Base-by-base conservation (phyloP, 2,888 invertebrate species). In the Pheosia gnoma region DNA sequence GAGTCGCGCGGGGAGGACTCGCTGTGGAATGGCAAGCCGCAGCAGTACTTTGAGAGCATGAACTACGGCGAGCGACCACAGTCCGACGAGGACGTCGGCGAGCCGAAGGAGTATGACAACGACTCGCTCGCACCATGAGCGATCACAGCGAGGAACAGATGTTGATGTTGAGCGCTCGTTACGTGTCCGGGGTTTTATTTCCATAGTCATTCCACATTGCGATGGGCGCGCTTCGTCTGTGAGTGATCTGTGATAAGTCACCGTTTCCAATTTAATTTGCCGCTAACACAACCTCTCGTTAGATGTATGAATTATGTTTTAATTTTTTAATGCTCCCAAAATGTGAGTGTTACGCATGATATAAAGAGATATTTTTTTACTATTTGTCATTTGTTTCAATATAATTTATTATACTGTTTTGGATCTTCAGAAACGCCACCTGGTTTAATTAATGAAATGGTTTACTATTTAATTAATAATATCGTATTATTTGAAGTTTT, bases 11-110 rank as follows among this genome's bases (percentile, higher is more conserved):
- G 38, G 89, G 62, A 57, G 85, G 95, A 90, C 79, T 94, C 88
- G 79, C 91, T 94, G 78, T 96, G 94, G 96, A 93, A 87, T 83
- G 93, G 82, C 75, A 90, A 82, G 79, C 91, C 88, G 75, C 94
- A 85, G 80, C 91, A 88, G 62, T 96, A 95, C 84, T 96, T 96
- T 82, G 96, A 96, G 85, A 96, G 96, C 85, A 95, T 96, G 85
- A 82, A 88, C 64, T 95, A 95, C 82, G 95, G 69, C 60, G 71
- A 66, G 52, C 67, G 60, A 37, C 94, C 56, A 81, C 79, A 25
- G 71, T 67, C 60, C 49, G 62, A 67, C 67, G 63, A 62, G 13
- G 70, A 65, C 7, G 71, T 25, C 25, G 25, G 65, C 13, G 69
- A 70, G 58, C 67, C 59, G 8, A 73, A 74, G 36, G 84, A 85